Percentiles rank a stretch among this genome's conserved stretches.
Conservation (phyloP, 2,113 vertebrate genomes). For the Struthidea cinerea region DNA sequence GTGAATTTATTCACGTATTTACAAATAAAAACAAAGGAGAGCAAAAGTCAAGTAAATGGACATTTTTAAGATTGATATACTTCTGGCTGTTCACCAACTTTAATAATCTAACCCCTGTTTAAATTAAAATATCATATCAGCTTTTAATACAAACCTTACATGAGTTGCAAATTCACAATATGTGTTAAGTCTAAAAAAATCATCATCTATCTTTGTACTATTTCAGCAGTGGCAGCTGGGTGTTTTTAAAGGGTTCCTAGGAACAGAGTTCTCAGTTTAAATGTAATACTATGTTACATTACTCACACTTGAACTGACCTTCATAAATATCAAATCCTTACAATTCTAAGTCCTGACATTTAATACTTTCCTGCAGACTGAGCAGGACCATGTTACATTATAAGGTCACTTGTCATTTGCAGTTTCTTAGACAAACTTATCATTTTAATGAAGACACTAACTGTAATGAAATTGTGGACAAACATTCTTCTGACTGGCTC, state of each 20-base stretch:
- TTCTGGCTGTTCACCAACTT: slow-evolving; percentile 27
- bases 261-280: slow-evolving; percentile 49
- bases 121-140: slow-evolving; percentile 53
- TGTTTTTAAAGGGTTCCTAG: slow-evolving; percentile 43
- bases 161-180: not conserved
- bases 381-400: slow-evolving; percentile 54
- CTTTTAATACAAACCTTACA: slow-evolving; percentile 24
- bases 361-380: slow-evolving; percentile 67
- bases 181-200: slow-evolving; percentile 46
- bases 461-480: slow-evolving; percentile 37
- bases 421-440: slow-evolving; percentile 52
- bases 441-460: slow-evolving; percentile 71
- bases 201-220: slow-evolving; percentile 12
- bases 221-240: slow-evolving; percentile 39
- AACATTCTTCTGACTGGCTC: not conserved
- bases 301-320: slow-evolving; percentile 69
- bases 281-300: slow-evolving; percentile 57
- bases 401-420: slow-evolving; percentile 71
- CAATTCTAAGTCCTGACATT: slow-evolving; percentile 65
- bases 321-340: slow-evolving; percentile 73
- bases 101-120: slow-evolving; percentile 42
- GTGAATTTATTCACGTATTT: not conserved
- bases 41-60: slow-evolving; percentile 10
- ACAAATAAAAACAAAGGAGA: not conserved
- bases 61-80: not conserved